phyloP scores from a whole-genome alignment of 2,888 invertebrate species.

The Philonicus albiceps region DNA sequence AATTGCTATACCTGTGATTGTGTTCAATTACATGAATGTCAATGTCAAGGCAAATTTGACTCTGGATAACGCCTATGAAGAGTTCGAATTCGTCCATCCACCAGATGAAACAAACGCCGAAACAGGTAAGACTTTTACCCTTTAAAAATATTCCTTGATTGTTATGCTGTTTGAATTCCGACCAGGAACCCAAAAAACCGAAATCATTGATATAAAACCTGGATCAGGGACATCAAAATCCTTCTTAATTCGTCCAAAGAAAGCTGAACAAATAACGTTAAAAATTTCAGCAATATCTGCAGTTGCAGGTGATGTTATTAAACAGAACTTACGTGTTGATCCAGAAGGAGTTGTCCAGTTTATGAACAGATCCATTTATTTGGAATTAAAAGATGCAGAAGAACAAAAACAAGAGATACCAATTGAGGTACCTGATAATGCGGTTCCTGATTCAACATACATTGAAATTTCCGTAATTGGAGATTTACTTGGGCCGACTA shows the following conservation, averaged over 20 bases:
- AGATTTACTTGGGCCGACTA: conserved; percentile 81
- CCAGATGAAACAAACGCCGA: background rate
- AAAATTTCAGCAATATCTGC: conserved; percentile 78
- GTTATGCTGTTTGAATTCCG: background rate
- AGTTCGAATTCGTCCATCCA: conserved; percentile 77
- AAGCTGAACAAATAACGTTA: conserved; percentile 75
- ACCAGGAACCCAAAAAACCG: conserved; percentile 54
- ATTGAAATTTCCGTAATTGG: conserved; percentile 75
- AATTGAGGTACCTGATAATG: conserved; percentile 77
- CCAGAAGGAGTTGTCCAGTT: conserved; percentile 82
- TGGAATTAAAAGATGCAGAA: conserved; percentile 70
- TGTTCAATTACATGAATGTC: conserved; percentile 86
- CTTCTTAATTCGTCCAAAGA: conserved; percentile 81
- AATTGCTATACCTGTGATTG: conserved; percentile 83
- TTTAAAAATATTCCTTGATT: conserved; percentile 52
- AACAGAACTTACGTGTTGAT: conserved; percentile 77
- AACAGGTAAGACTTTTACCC: background rate
- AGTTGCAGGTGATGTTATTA: conserved; percentile 80
- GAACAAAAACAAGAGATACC: conserved; percentile 69
- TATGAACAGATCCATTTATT: conserved; percentile 75
- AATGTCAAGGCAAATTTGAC: conserved; percentile 82
- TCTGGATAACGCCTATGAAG: conserved; percentile 80
- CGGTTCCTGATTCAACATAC: conserved; percentile 75
- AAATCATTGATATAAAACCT: conserved; percentile 71
- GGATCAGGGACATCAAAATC: conserved; percentile 81